Conservation (phyloP, 2,888 invertebrate genomes). For the Mythimna lalbum region DNA sequence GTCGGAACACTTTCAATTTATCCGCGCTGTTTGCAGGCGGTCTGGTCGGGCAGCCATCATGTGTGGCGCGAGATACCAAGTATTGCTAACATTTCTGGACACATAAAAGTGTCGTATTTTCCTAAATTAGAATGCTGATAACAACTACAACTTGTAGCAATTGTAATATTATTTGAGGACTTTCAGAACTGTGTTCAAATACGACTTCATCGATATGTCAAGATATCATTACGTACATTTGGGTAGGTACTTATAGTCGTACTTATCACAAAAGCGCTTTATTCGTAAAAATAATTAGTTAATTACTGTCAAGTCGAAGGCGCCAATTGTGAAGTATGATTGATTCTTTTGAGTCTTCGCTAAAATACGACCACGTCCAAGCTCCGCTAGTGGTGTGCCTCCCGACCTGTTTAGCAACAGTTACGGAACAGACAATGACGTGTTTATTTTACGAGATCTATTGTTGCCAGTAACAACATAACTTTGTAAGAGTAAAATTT, state of each 20-base stretch:
- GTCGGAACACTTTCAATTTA: conserved; percentile 49
- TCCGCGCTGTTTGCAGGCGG: conserved; percentile 22
- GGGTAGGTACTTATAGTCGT: background rate
- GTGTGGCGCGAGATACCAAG: conserved; percentile 17
- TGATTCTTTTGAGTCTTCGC: background rate
- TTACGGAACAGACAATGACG: background rate
- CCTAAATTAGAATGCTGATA: conserved; percentile 22
- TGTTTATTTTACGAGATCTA: background rate
- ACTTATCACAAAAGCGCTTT: too few relatives aligned
- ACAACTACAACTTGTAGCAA: conserved; percentile 5
- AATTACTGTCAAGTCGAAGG: background rate
- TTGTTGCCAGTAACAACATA: background rate
- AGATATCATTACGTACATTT: background rate
- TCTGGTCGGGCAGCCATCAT: background rate
- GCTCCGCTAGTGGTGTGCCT: background rate
- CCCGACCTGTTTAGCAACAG: background rate
- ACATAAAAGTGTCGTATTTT: conserved; percentile 6
- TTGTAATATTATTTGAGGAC: background rate
- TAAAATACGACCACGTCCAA: background rate
- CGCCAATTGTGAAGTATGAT: background rate
- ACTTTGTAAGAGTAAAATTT: background rate
- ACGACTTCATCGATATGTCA: background rate
- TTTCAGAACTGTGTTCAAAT: background rate
- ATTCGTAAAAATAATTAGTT: background rate
- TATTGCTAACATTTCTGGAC: background rate